phyloP scores from a whole-genome alignment of 2,888 invertebrate genomes.

The Drosophila limbata region DNA sequence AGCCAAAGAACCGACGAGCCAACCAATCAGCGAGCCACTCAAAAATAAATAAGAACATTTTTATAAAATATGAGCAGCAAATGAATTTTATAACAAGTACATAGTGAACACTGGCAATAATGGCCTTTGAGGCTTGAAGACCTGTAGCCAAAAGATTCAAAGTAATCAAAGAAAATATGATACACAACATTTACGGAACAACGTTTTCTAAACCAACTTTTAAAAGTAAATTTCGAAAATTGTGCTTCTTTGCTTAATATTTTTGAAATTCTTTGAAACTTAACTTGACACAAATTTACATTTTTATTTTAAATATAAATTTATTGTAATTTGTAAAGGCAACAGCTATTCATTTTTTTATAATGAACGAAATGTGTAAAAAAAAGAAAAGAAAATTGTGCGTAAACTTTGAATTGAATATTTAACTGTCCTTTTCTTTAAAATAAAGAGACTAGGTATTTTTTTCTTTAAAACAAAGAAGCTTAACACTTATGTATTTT shows the following conservation, averaged over 20 bases:
- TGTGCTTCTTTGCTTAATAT: too few species aligned
- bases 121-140: not conserved
- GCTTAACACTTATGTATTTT: too few species aligned
- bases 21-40: slow-evolving; percentile 31
- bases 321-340: too few species aligned
- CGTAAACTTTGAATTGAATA: too few species aligned
- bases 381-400: too few species aligned
- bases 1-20: slow-evolving; percentile 12
- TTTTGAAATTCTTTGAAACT: too few species aligned
- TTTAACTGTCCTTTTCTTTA: too few species aligned
- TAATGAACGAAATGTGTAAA: not conserved
- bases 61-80: slow-evolving; percentile 48
- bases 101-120: not conserved
- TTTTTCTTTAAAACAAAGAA: too few species aligned
- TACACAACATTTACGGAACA: too few species aligned
- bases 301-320: too few species aligned
- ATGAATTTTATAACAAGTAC: slow-evolving; percentile 39
- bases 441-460: too few species aligned
- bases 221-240: not conserved
- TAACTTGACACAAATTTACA: too few species aligned
- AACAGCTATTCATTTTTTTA: not conserved
- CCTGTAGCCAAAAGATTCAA: not conserved
- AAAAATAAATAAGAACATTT: slow-evolving; percentile 52
- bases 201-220: not conserved
- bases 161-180: not conserved